Evolutionary conservation across 2,797 vertebrate genomes (phyloP).

Genomic region (Sebastes alutus): DNA sequence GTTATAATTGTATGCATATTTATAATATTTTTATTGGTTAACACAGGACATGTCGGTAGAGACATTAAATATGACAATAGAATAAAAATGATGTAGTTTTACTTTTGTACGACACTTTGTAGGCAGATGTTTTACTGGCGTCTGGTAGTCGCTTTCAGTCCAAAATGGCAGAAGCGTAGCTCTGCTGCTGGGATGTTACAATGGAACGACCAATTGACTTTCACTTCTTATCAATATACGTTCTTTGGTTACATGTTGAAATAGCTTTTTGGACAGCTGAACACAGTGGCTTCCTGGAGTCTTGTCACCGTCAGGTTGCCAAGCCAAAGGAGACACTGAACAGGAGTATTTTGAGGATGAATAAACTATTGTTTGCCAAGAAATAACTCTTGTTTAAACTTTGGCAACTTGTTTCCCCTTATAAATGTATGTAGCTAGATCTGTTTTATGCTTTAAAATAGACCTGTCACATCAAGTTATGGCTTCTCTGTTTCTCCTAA

Average conservation of each 20-base stretch:
- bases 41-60: too few species aligned
- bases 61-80: too few species aligned
- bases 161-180: too few species aligned
- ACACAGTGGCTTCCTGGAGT: neutral
- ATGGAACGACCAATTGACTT: too few species aligned
- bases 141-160: too few species aligned
- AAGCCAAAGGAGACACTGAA: neutral
- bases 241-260: neutral
- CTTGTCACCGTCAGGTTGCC: neutral
- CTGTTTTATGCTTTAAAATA: neutral
- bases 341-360: neutral
- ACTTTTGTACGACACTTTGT: too few species aligned
- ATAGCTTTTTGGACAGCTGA: neutral
- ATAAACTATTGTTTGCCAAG: neutral
- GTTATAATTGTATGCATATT: too few species aligned
- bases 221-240: too few species aligned
- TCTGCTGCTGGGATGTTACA: too few species aligned
- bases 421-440: too few species aligned
- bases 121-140: neutral
- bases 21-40: too few species aligned
- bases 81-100: too few species aligned
- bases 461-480: neutral
- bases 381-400: neutral
- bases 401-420: neutral
- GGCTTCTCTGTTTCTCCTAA: neutral